Conservation (phyloP, 2,113 vertebrate species). For the Melanerpes aurifrons region DNA sequence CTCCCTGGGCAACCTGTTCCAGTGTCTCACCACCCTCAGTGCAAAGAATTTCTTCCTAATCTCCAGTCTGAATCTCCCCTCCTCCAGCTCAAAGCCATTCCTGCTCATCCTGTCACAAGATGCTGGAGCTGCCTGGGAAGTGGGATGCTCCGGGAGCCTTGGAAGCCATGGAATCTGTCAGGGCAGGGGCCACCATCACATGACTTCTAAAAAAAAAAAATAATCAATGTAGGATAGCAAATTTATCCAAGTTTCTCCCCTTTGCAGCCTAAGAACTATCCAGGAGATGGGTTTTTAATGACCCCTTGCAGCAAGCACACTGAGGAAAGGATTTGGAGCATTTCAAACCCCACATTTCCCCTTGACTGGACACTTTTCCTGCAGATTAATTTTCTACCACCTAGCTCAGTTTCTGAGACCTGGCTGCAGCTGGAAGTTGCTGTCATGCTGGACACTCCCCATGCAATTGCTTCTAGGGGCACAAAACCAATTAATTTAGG, state of each 20-base stretch:
- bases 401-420: neutral
- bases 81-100: no score
- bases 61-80: no score
- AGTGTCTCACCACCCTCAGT: no score
- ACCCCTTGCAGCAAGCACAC: neutral
- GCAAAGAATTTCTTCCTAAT: no score
- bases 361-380: neutral
- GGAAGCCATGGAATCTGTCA: neutral
- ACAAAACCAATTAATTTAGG: neutral
- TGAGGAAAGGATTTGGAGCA: neutral
- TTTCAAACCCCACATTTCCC: neutral
- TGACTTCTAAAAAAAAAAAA: no score
- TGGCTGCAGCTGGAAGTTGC: neutral
- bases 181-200: neutral
- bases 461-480: neutral
- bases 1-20: no score
- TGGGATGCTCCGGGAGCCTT: neutral
- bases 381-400: neutral
- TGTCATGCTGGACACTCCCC: neutral
- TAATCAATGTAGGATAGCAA: rapidly evolving
- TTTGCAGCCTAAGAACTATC: neutral
- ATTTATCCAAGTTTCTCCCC: rapidly evolving
- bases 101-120: no score
- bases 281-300: neutral
- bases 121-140: neutral